Base-by-base conservation (phyloP, 1,140 invertebrate species). In the Sycophila sp. region DNA sequence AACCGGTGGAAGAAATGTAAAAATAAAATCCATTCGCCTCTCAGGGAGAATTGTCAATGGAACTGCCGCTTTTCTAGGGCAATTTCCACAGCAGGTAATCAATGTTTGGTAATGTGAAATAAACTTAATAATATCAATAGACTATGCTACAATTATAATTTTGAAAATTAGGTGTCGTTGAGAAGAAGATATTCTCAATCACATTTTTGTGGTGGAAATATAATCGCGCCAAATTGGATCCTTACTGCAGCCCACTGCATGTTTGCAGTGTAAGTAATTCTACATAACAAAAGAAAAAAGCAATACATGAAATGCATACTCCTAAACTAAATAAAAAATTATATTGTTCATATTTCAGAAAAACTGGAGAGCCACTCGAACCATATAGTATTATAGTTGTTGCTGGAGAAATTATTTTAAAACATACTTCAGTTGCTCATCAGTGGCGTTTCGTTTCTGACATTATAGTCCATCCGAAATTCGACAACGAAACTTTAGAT, bases 161-260 rank as follows among this genome's bases (percentile, higher is more conserved):
- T 64, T n/a, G n/a, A n/a, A n/a, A n/a, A n/a, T 38, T 15, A 72
- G 70, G 64, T 72, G 0, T 72, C 70, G 10, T 28, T 72, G 24
- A 40, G 69, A 17, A 62, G 70, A 55, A 72, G 58, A 38, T 62
- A 51, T 17, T 55, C 42, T 4, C 34, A 67, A 30, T 28, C 19
- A 4, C 70, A 72, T 36, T 72, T 72, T 36, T 72, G 70, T n/a
- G 64, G 70, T 0, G 70, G 70, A 4, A 72, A 36, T 30, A 67
- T 72, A 26, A 0, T 72, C 0, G n/a, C 63, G 13, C 8, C 24
- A 7, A 22, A 22, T n/a, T 72, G 70, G 70, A 19, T 72, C 45
- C 8, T 72, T 4, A 67, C 56, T 1, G 70, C 70, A 1, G 64
- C n/a, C 4, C 70, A 72, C 4, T 72, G 70, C 30, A 72, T 62